Conservation (phyloP, 1,140 invertebrate species). For the Aethina tumida region DNA sequence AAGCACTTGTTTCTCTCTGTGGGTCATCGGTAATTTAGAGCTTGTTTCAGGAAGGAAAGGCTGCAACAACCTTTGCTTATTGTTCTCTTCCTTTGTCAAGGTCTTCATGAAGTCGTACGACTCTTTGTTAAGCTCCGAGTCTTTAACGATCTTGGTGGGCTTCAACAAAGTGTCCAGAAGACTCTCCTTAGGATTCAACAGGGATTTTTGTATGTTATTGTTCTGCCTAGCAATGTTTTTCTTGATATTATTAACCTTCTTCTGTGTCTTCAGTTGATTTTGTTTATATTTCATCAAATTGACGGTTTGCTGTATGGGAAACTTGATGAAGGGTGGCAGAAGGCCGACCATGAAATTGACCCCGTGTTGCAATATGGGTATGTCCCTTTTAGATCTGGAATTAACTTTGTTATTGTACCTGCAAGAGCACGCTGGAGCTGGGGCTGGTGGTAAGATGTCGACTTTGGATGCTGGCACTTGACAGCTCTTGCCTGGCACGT, state of each 20-base stretch:
- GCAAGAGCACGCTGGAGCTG: neutral
- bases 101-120: neutral
- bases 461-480: no score
- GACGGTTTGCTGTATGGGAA: slow-evolving; percentile 8
- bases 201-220: slow-evolving; percentile 4
- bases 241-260: slow-evolving; percentile 4
- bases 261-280: slow-evolving; percentile 3
- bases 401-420: neutral
- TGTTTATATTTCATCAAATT: slow-evolving; percentile 7
- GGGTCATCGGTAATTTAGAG: neutral
- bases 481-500: neutral
- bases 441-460: no score
- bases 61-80: neutral
- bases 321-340: slow-evolving; percentile 13
- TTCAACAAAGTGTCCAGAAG: neutral
- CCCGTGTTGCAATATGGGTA: slow-evolving; percentile 12
- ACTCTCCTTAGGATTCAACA: neutral
- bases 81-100: neutral
- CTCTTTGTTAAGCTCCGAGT: neutral
- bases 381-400: slow-evolving; percentile 5
- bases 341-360: slow-evolving; percentile 18
- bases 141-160: neutral
- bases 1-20: slow-evolving; percentile 9
- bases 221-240: neutral
- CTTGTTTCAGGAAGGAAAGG: neutral